Percentiles rank a stretch among this genome's conserved stretches.
These are phyloP conservation scores for Holothuria scabra DNA, from an alignment of 53 echinoderm and acorn worm species.

Conservation along the genomic window DNA sequence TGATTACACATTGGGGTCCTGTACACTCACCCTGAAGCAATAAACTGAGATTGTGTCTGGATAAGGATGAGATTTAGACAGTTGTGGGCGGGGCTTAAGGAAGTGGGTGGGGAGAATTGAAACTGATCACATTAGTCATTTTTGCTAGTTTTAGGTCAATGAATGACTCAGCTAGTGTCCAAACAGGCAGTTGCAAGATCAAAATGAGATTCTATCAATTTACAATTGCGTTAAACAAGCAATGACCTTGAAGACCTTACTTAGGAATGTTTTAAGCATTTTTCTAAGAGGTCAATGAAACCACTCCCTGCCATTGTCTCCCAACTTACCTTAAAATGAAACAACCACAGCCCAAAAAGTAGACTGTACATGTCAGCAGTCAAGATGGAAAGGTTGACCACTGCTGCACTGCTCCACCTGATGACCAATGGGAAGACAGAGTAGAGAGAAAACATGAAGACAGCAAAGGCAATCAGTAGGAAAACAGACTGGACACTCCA, in stretches of 20 bases:
- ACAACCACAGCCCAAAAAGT: constrained; percentile 81
- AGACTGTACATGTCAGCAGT: constrained; percentile 95
- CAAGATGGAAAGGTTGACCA: constrained; percentile 93
- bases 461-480: constrained; percentile 80
- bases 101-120: no score
- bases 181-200: no score
- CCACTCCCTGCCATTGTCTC: background rate
- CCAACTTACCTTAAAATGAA: constrained; percentile 77
- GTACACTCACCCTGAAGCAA: no score
- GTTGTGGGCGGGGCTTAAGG: no score
- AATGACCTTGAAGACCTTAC: background rate
- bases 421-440: constrained; percentile 94
- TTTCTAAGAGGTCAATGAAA: background rate
- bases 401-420: constrained; percentile 89
- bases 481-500: constrained; percentile 76
- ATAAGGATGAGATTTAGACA: no score
- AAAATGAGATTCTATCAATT: no score
- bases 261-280: background rate
- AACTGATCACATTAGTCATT: no score
- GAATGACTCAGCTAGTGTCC: no score
- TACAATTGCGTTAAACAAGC: background rate
- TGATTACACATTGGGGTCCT: no score
- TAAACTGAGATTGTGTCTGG: no score
- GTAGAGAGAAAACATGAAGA: constrained; percentile 89
- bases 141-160: no score